A percentile compares a stretch with the other conserved stretches of the same genome.
These are phyloP conservation scores for Belgica antarctica DNA, from an alignment of 2,888 invertebrate genomes.

Conservation along the genomic window DNA sequence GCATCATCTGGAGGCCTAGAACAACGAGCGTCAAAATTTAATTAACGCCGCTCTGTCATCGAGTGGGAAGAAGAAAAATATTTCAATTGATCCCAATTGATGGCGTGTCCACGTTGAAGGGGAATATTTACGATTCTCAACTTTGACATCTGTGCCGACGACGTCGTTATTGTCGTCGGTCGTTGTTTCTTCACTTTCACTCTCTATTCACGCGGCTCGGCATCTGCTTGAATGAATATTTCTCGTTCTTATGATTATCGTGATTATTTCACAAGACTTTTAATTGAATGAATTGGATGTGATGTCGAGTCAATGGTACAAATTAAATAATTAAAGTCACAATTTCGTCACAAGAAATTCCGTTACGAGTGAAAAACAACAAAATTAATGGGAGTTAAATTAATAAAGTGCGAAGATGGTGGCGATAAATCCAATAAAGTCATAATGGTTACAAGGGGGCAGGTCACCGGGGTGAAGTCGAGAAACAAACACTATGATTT, in stretches of 20 bases:
- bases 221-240: background rate
- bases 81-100: slow-evolving; percentile 38
- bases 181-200: slow-evolving; percentile 39
- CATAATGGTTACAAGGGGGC: slow-evolving; percentile 2
- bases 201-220: background rate
- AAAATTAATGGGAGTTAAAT: slow-evolving; percentile 33
- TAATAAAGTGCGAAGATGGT: slow-evolving; percentile 37
- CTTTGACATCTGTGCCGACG: slow-evolving; percentile 30
- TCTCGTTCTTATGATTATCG: background rate
- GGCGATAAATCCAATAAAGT: slow-evolving; percentile 34
- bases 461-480: slow-evolving; percentile 23
- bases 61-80: slow-evolving; percentile 6
- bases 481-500: slow-evolving; percentile 24
- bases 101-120: background rate
- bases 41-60: slow-evolving; percentile 14
- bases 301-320: slow-evolving; percentile 14
- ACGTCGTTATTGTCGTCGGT: too few species aligned
- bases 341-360: background rate
- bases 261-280: slow-evolving; percentile 12
- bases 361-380: background rate
- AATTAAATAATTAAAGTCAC: slow-evolving; percentile 30
- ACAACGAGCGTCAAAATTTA: slow-evolving; percentile 14
- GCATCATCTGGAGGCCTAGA: background rate
- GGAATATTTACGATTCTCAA: slow-evolving; percentile 24
- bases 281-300: slow-evolving; percentile 20